These are phyloP conservation scores for Magallana ariakensis DNA, from an alignment of 1,140 invertebrate species.

Conservation along the genomic window DNA sequence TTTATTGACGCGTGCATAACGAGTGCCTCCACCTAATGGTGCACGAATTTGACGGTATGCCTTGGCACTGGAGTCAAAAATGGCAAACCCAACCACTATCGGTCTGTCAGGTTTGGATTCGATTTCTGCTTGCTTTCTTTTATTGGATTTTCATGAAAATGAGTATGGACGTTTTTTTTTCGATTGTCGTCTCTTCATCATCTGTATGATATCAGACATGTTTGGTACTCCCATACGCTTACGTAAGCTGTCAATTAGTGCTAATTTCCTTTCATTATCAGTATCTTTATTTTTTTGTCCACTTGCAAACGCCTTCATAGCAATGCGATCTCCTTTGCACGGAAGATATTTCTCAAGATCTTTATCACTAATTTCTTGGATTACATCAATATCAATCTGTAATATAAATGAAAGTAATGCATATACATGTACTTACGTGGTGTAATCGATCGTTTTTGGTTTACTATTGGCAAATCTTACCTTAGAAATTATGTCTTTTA, in stretches of 20 bases:
- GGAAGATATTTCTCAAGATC: constrained; percentile 44
- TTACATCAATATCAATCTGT: constrained; percentile 47
- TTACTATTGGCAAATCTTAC: not conserved
- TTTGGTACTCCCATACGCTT: constrained; percentile 16
- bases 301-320: constrained; percentile 9
- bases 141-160: not conserved
- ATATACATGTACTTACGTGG: not conserved
- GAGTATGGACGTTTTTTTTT: not conserved
- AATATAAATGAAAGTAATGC: not conserved
- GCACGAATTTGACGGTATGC: constrained; percentile 8
- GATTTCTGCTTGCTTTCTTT: constrained; percentile 33
- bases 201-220: not conserved
- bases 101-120: not conserved
- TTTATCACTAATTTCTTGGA: constrained; percentile 31
- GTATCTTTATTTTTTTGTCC: not conserved
- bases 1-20: constrained; percentile 1
- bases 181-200: not conserved
- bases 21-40: constrained; percentile 21
- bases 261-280: not conserved
- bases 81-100: constrained; percentile 36
- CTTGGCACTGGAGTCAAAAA: not conserved
- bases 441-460: not conserved
- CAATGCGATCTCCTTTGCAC: constrained; percentile 43
- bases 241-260: not conserved
- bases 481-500: not conserved